Conservation (phyloP, 2,113 vertebrate species). For the Gambusia affinis region DNA sequence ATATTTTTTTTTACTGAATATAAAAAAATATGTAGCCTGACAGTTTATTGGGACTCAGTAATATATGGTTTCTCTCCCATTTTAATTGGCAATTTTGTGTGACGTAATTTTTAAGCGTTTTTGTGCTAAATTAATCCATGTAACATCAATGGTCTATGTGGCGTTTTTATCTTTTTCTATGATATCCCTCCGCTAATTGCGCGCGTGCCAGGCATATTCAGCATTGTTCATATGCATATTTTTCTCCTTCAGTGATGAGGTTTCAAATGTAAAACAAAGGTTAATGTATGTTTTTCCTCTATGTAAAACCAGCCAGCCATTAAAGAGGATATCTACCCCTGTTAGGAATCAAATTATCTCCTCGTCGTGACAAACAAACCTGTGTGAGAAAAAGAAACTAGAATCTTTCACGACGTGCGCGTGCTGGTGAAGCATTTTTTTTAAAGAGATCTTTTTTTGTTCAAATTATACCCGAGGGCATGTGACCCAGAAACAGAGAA, state of each 20-base stretch:
- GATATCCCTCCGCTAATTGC: constrained; percentile 30
- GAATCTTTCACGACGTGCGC: background rate
- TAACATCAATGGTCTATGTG: background rate
- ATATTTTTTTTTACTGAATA: background rate
- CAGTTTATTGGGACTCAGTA: background rate
- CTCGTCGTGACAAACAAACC: background rate
- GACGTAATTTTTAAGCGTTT: background rate
- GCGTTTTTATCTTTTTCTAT: background rate
- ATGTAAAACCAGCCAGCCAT: background rate
- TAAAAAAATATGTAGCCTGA: background rate
- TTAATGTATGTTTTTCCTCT: background rate
- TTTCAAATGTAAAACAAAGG: background rate
- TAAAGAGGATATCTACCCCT: background rate
- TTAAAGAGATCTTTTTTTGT: background rate
- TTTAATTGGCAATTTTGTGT: background rate
- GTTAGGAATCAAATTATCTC: background rate
- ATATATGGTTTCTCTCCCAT: background rate
- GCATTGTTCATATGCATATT: background rate
- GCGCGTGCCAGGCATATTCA: background rate
- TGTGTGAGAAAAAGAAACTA: background rate
- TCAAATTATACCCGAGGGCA: background rate
- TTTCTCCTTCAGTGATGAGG: background rate
- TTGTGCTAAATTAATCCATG: no score
- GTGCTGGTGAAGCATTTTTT: no score
- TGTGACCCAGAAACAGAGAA: background rate